A percentile compares a stretch with the other conserved stretches of the same genome.
phyloP scores from a whole-genome alignment of 1,140 invertebrate species.

The Belonocnema kinseyi region DNA sequence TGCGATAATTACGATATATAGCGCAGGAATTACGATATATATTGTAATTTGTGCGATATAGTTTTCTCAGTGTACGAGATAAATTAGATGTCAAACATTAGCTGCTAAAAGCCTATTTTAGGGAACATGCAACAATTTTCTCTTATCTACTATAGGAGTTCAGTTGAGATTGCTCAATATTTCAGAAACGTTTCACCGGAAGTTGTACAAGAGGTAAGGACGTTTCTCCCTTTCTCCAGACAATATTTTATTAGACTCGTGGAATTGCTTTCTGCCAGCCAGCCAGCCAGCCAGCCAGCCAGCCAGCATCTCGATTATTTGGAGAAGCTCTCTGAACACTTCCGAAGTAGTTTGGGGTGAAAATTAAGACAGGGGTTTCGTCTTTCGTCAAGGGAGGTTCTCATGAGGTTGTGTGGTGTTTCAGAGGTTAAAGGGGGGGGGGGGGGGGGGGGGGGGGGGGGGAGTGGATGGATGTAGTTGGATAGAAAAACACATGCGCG shows the following conservation, averaged over 20 bases:
- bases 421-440: conserved; percentile 3
- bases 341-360: conserved; percentile 11
- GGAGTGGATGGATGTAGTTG: conserved; percentile 37
- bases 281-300: neutral
- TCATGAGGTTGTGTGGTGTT: neutral
- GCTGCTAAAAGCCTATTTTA: neutral
- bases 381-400: neutral
- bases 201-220: conserved; percentile 12
- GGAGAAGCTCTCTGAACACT: neutral
- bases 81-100: too few species aligned
- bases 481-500: conserved; percentile 40
- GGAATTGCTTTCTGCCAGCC: neutral
- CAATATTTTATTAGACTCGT: conserved; percentile 15
- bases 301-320: conserved; percentile 3
- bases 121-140: neutral
- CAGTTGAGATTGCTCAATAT: neutral
- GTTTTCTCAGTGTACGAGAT: too few species aligned
- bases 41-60: too few species aligned
- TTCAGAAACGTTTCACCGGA: conserved; percentile 9
- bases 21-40: too few species aligned
- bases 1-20: too few species aligned
- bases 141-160: neutral
- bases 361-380: conserved; percentile 11
- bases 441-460: conserved; percentile 18
- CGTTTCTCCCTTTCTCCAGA: neutral